phyloP scores from a whole-genome alignment of 1,140 invertebrate species.

The Brachionus sp. region DNA sequence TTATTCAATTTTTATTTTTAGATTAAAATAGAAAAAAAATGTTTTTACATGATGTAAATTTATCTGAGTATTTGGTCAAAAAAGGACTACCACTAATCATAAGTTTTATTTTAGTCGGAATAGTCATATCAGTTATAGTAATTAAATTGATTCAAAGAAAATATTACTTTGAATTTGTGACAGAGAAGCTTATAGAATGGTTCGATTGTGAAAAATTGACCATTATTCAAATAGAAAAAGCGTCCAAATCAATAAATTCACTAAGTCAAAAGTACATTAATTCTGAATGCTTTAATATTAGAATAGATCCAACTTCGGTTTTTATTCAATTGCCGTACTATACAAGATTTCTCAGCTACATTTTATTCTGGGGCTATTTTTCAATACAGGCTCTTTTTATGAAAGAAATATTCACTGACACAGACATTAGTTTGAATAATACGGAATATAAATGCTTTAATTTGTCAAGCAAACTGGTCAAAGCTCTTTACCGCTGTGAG shows the following conservation, averaged over 20 bases:
- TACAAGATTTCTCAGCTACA: constrained; percentile 22
- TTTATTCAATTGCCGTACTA: constrained; percentile 35
- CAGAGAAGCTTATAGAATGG: constrained; percentile 8
- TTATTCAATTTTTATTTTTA: not conserved
- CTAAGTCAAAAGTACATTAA: not conserved
- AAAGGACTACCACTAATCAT: constrained; percentile 9
- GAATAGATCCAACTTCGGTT: not conserved
- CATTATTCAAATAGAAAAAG: not conserved
- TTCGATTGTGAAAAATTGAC: constrained; percentile 24
- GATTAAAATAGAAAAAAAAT: not conserved
- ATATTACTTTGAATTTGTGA: not conserved
- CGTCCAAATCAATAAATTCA: not conserved
- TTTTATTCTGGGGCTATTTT: constrained; percentile 44
- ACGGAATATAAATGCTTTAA: constrained; percentile 21
- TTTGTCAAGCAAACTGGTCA: constrained; percentile 7
- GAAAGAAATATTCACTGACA: constrained; percentile 18
- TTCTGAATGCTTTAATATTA: not conserved
- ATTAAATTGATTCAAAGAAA: not conserved
- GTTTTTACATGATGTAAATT: not conserved
- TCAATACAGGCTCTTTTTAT: constrained; percentile 33
- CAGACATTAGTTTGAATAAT: not conserved
- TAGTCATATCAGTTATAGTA: not conserved
- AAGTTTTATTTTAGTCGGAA: not conserved
- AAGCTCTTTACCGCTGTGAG: constrained; percentile 24
- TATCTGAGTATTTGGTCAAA: constrained; percentile 11